Conservation (phyloP, 2,797 vertebrate genomes). For the Danio tinwini region DNA sequence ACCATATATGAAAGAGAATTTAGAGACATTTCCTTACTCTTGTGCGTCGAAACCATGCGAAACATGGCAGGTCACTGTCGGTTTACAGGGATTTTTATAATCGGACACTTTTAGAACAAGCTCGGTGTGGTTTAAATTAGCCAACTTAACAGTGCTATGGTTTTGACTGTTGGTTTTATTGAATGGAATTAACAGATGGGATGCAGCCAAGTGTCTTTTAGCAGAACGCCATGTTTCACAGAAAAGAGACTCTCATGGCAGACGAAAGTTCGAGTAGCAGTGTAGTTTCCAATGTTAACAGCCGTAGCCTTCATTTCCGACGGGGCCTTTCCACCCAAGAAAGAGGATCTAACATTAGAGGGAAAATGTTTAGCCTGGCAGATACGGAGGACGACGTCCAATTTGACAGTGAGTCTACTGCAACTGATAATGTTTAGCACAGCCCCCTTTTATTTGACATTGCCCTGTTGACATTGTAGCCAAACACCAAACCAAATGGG, state of each 20-base stretch:
- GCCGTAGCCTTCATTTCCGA: slow-evolving; percentile 41
- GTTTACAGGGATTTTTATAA: not conserved
- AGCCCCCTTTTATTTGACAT: not conserved
- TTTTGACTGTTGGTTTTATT: not conserved
- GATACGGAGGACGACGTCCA: slow-evolving; percentile 74
- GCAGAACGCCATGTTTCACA: slow-evolving; percentile 1
- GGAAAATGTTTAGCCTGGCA: slow-evolving; percentile 61
- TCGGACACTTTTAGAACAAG: not conserved
- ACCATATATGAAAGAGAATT: not conserved
- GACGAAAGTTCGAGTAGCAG: slow-evolving; percentile 71
- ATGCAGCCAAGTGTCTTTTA: not conserved
- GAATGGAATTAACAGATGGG: not conserved
- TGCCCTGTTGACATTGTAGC: not conserved
- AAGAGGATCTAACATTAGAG: slow-evolving; percentile 20
- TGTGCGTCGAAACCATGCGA: too few relatives aligned
- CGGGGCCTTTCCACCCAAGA: slow-evolving; percentile 27
- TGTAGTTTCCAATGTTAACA: slow-evolving; percentile 16
- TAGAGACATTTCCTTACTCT: slow-evolving; percentile 26
- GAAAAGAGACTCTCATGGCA: slow-evolving; percentile 33
- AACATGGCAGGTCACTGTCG: slow-evolving; percentile 19
- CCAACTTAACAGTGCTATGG: not conserved
- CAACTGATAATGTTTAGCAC: not conserved
- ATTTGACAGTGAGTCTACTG: slow-evolving; percentile 79
- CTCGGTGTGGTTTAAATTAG: not conserved
- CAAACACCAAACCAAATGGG: not conserved